Base-by-base conservation (phyloP, 2,888 invertebrate species). In the Xanthorhoe designata region DNA sequence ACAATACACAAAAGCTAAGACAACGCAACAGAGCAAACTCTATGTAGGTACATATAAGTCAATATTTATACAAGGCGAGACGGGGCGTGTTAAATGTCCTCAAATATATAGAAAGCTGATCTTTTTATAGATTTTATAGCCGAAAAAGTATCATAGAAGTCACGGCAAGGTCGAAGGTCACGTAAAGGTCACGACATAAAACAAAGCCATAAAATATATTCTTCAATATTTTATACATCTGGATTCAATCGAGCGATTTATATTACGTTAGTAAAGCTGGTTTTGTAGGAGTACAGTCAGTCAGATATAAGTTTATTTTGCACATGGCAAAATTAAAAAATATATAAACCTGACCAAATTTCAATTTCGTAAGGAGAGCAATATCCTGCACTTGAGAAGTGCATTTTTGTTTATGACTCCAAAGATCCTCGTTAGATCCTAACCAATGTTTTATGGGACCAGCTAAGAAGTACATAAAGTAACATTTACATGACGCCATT, bases 151-250 rank as follows among this genome's bases (percentile, higher is more conserved):
- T 17, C 15, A 47, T 8, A 47, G 17, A 47, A 7, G 47, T 15
- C 47, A 17, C 38, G 38, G 10, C 15, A 47, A 17, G 47, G 47
- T 47, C 47, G 17, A 17, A 47, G 47, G 47, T 47, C 47, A 7
- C 35, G 3, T 42, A 42, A 35, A 42, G 38, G 38, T 13, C 38
- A 42, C 38, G 15, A 17, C 47, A 8, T 47, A 17, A 47, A 47
- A 17, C 47, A 17, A 47, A 47, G 17, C 15, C 15, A 47, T 47
- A 47, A 47, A 47, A 47, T 47, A 47, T 15, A 15, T 47, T 47
- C 47, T 42, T 47, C 47, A 6, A 47, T 47, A 47, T 47, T 47
- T 17, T 47, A 47, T 47, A n/a, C n/a, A 47, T 47, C 47, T 47
- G 47, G 38, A 15, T 47, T 47, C 47, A 17, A 47, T 47, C 47